Evolutionary conservation across 2,113 vertebrate genomes (phyloP).

Genomic region (Siniperca knerii): DNA sequence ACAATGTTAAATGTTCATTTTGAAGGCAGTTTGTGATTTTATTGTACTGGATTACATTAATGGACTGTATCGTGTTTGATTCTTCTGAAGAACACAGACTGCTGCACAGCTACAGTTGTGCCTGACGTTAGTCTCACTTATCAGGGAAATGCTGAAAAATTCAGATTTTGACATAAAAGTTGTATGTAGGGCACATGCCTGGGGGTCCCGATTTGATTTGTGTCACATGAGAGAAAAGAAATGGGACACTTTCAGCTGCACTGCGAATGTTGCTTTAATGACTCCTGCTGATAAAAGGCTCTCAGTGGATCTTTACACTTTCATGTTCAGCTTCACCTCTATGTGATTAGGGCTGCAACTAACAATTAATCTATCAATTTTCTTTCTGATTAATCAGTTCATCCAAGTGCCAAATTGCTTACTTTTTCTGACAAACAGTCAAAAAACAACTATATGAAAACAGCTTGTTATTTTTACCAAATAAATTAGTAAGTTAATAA

Average conservation of each 20-base stretch:
- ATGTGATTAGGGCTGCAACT: neutral
- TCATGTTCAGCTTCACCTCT: neutral
- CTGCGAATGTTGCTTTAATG: neutral
- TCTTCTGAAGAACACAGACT: neutral
- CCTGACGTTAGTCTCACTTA: neutral
- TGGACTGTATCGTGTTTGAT: neutral
- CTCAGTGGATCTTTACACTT: neutral
- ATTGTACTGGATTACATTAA: constrained; percentile 1
- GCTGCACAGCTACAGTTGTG: neutral
- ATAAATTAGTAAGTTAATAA: neutral
- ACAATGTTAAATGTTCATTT: neutral
- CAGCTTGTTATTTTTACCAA: no score
- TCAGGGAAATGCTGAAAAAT: constrained; percentile 40
- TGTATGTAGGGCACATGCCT: constrained; percentile 63
- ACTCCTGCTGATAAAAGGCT: neutral
- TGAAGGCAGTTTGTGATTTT: neutral
- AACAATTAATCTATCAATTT: neutral
- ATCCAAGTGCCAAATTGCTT: neutral
- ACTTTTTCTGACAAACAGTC: neutral
- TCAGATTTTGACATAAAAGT: constrained; percentile 43
- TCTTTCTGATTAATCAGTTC: neutral
- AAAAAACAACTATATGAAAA: neutral
- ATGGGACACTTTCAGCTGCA: constrained; percentile 40
- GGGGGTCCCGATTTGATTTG: constrained; percentile 46
- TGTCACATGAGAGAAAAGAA: constrained; percentile 49